These are phyloP conservation scores for Musca vetustissima DNA, from an alignment of 1,140 invertebrate species.

Conservation along the genomic window DNA sequence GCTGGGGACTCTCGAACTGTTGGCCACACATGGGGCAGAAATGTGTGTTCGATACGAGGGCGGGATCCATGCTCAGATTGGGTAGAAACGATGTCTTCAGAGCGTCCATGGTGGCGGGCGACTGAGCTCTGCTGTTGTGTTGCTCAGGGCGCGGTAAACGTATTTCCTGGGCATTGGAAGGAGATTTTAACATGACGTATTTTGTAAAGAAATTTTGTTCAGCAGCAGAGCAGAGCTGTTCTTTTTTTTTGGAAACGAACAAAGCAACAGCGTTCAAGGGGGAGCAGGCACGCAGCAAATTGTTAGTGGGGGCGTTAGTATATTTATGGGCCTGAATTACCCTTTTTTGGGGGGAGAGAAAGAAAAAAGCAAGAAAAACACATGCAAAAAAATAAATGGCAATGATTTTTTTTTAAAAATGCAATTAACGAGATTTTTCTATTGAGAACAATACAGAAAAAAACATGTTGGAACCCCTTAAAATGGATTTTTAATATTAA, in stretches of 20 bases:
- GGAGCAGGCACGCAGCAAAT: background rate
- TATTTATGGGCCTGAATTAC: background rate
- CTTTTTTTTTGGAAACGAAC: too few species aligned
- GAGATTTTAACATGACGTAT: conserved; percentile 48
- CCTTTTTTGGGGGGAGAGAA: background rate
- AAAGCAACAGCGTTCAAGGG: conserved; percentile 4
- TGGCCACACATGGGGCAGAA: conserved; percentile 52
- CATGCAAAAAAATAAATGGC: conserved; percentile 18
- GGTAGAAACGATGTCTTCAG: conserved; percentile 52
- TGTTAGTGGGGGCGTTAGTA: conserved; percentile 15
- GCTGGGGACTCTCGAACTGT: conserved; percentile 46
- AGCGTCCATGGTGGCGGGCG: conserved; percentile 42
- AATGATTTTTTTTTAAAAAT: too few species aligned
- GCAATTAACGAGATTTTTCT: too few species aligned
- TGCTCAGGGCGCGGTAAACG: conserved; percentile 51
- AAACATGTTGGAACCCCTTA: background rate
- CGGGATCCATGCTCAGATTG: conserved; percentile 52
- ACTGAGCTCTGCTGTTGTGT: conserved; percentile 30
- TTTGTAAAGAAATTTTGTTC: background rate
- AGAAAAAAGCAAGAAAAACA: background rate
- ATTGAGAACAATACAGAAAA: too few species aligned
- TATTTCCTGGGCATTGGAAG: conserved; percentile 52
- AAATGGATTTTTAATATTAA: too few species aligned
- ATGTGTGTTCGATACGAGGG: conserved; percentile 40
- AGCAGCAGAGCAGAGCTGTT: background rate